These are phyloP conservation scores for Achroia grisella DNA, from an alignment of 1,140 invertebrate species.

Conservation along the genomic window DNA sequence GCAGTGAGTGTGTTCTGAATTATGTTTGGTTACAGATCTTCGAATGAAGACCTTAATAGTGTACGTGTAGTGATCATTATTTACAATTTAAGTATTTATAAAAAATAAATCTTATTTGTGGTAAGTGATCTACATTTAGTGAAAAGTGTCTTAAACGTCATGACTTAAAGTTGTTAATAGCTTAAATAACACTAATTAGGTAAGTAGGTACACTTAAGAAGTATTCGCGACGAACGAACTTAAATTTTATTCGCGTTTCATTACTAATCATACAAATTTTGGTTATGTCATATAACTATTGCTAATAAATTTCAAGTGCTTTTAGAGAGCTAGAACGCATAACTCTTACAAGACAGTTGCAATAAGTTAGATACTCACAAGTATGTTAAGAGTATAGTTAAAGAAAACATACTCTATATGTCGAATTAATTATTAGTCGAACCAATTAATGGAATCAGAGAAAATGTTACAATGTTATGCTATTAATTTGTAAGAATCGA, in stretches of 20 bases:
- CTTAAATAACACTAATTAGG: too few species aligned
- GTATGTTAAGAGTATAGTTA: slow-evolving; percentile 26
- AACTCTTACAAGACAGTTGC: not conserved
- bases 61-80: not conserved
- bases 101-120: too few species aligned
- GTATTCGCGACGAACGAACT: too few species aligned
- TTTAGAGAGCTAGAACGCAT: slow-evolving; percentile 19
- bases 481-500: too few species aligned
- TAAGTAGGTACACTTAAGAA: too few species aligned
- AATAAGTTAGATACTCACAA: slow-evolving; percentile 17
- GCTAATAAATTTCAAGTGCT: slow-evolving; percentile 24
- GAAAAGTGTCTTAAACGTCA: too few species aligned
- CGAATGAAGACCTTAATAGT: not conserved
- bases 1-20: slow-evolving; percentile 50
- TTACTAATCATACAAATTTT: slow-evolving; percentile 16
- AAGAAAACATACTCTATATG: slow-evolving; percentile 11
- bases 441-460: not conserved
- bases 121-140: too few species aligned
- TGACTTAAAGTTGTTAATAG: too few species aligned
- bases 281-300: slow-evolving; percentile 29
- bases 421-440: slow-evolving; percentile 7
- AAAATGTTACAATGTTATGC: too few species aligned
- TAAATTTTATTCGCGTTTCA: slow-evolving; percentile 13
- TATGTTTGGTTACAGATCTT: not conserved
- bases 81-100: too few species aligned